Evolutionary conservation across 2,113 vertebrate species (phyloP), one percentile per base, ranked within the genome.

Genomic region (Rhinolophus sinicus): DNA sequence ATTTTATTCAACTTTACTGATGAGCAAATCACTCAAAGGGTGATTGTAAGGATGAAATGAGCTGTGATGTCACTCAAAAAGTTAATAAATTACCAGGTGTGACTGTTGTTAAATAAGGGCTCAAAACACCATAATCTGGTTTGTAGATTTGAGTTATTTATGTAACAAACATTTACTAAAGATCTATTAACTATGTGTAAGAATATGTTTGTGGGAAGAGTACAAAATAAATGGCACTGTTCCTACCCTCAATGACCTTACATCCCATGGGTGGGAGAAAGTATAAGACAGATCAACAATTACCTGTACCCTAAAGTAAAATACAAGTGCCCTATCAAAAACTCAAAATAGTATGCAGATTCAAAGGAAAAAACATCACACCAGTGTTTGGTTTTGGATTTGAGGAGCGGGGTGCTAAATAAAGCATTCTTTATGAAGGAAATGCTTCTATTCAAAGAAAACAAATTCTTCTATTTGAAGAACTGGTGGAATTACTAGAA

Each of bases 301-400:
- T 35, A 73, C 16, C 16, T 21, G 9, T 40, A n/a, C 33, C 9
- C 33, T 60, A 38, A 72, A 75, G 50, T 67, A 81, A 93, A 96
- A 80, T 10, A 40, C 5, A 86, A 83, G 28, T 38, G 22, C 3
- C 50, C 40, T 44, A 95, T 19, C 52, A 44, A 75, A 86, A 47
- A 75, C 11, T 50, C 54, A 84, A 72, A 90, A 15, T 14, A 69
- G 2, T 40, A 67, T 16, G 18, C 16, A 47, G 54, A 28, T 72
- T 65, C 33, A 94, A 77, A 92, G 77, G 80, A 47, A 64, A 82
- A 85, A 88, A 38, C n/a, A 84, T 47, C 76, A 76, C 33, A 80
- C 15, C 52, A 58, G 33, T 30, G 35, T 52, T 65, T 95, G 24
- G 14, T 35, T 76, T 47, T 58, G 24, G 35, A 93, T 38, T 58